Evolutionary conservation across 2,113 vertebrate genomes (phyloP), one percentile per base, ranked within the genome.

Genomic region (Oryzias woworae): DNA sequence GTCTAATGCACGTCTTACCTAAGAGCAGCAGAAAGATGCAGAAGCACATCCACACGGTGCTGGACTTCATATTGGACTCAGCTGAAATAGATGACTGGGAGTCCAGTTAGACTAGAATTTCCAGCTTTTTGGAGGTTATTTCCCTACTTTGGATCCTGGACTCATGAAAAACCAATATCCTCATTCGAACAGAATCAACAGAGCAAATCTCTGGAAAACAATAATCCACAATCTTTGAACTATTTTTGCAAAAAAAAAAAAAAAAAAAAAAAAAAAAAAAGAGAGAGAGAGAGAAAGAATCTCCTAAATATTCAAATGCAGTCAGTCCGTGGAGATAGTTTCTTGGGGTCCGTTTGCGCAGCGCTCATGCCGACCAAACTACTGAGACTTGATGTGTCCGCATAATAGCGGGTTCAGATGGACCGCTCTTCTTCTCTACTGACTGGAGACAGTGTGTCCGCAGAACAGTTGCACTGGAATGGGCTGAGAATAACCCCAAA

Each of bases 371-470:
- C 81, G 79, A 79, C 72, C 36, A 81, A 84, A 90, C 82, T 86
- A 81, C 67, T 59, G 66, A 80, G 83, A 88, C 77, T 85, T 80
- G 84, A 66, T 84, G 82, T 81, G 70, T 88, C 86, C 66, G 87
- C 87, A 87, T 86, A 66, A 73, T 80, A 75, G 58, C 57, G 62
- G 55, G 62, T 65, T 69, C 81, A 46, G 56, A 48, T 66, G 22
- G 66, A 26, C 63, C 62, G 57, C 57, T 59, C 74, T 66, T 74
- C 66, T 64, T 75, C 58, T 65, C 36, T 8, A 36, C 36, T 36
- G 36, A 36, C 36, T 57, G 57, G 49, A 72, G 61, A 63, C 58
- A 72, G 53, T 58, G 43, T 73, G 46, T 62, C 69, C 67, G 47
- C 69, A 68, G 73, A 82, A 74, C 64, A 73, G 75, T 57, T 72